These are phyloP conservation scores for Lepus townsendii DNA, from an alignment of 2,797 vertebrate species.

Conservation along the genomic window DNA sequence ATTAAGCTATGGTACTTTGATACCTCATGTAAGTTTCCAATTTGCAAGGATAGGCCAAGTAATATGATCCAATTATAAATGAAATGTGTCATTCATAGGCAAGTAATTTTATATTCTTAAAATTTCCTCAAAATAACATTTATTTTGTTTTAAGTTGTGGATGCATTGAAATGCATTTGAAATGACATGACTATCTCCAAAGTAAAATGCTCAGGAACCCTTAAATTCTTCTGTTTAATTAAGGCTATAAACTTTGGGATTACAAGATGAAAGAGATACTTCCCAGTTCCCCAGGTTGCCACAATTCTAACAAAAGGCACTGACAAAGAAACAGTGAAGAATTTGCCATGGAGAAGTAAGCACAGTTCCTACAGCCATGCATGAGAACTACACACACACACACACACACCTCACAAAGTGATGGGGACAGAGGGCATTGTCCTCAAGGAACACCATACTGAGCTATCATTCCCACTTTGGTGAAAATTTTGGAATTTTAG, in stretches of 20 bases:
- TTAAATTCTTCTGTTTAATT: background rate
- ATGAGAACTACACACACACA: background rate
- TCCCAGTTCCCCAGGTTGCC: background rate
- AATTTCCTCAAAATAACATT: background rate
- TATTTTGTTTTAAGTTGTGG: background rate
- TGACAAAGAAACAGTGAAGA: background rate
- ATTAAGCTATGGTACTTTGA: background rate
- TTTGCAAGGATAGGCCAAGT: background rate
- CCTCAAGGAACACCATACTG: background rate
- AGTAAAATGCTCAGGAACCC: background rate
- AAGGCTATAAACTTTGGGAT: background rate
- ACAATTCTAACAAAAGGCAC: background rate
- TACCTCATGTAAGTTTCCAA: background rate
- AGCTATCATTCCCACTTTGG: background rate
- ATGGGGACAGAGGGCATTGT: background rate
- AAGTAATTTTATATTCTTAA: constrained; percentile 40
- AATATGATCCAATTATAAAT: background rate
- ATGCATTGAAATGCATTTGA: background rate
- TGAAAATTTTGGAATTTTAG: background rate
- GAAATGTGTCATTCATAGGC: background rate
- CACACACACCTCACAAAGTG: background rate
- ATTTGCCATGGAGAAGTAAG: background rate
- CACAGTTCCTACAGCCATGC: too few species aligned
- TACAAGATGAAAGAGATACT: background rate
- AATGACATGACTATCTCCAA: background rate